These are phyloP conservation scores for Pristionchus japonicus DNA, from an alignment of 2,888 invertebrate genomes.

Conservation along the genomic window DNA sequence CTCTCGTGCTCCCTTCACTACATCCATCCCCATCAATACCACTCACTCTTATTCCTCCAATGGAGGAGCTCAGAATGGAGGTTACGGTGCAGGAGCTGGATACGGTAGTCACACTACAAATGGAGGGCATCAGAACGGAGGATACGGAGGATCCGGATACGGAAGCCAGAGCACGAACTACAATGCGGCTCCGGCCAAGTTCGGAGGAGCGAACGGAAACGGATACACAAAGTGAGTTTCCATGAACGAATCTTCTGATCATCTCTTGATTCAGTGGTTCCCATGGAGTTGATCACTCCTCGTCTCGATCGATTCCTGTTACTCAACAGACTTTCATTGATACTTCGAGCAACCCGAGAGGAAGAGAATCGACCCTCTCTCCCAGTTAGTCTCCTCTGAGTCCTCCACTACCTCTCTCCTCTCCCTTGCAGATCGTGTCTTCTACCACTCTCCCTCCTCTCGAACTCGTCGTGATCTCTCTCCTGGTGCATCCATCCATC, in stretches of 20 bases:
- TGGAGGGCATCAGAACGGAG: background rate
- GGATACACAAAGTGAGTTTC: background rate
- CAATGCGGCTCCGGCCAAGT: background rate
- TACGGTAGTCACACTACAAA: constrained; percentile 23
- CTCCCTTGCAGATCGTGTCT: constrained; percentile 32
- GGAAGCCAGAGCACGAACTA: background rate
- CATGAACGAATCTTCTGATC: background rate
- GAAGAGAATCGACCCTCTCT: constrained; percentile 2
- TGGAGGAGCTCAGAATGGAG: background rate
- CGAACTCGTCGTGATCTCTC: constrained; percentile 65
- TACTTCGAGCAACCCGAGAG: constrained; percentile 47
- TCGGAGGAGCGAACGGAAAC: background rate
- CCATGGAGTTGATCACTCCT: background rate
- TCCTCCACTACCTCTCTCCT: background rate
- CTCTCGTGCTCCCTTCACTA: constrained; percentile 35
- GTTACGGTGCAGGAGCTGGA: background rate
- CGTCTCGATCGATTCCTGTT: constrained; percentile 49
- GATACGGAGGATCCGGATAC: background rate
- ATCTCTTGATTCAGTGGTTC: background rate
- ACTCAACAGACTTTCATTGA: constrained; percentile 60
- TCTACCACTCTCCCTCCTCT: constrained; percentile 60
- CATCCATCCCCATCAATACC: constrained; percentile 14
- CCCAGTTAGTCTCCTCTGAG: background rate
- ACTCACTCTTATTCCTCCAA: background rate
- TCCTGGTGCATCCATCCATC: constrained; percentile 63